These are phyloP conservation scores for Plotosus lineatus DNA, from an alignment of 2,113 vertebrate species.

Conservation along the genomic window DNA sequence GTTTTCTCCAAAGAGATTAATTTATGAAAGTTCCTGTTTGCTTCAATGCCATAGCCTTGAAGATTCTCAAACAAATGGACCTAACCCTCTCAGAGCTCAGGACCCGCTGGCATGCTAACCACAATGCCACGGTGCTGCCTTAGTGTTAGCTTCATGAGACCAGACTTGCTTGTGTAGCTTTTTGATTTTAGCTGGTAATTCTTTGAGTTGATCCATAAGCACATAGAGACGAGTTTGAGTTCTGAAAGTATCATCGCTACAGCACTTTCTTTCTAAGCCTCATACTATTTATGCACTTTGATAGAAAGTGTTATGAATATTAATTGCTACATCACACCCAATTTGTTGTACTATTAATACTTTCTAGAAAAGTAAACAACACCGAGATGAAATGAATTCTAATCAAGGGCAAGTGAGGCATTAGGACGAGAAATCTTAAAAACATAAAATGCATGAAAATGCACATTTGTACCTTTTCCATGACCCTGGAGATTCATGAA, in stretches of 20 bases:
- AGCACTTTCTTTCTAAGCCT: background rate
- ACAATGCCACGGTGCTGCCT: no score
- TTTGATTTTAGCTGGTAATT: background rate
- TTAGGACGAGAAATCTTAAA: background rate
- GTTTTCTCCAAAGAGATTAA: background rate
- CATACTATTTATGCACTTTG: background rate
- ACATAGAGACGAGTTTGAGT: background rate
- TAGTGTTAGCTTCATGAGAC: background rate
- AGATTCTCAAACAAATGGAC: background rate
- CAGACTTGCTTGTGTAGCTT: background rate
- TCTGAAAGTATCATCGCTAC: background rate
- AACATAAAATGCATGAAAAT: background rate
- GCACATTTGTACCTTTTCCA: background rate
- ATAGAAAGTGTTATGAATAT: background rate
- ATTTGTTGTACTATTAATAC: background rate
- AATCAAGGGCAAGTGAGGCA: background rate
- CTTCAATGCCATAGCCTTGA: background rate
- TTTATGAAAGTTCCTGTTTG: background rate
- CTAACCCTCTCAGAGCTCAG: no score
- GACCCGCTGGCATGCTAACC: no score
- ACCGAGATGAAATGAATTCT: background rate
- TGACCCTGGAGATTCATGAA: slow-evolving; percentile 2
- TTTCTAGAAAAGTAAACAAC: background rate
- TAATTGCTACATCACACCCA: background rate
- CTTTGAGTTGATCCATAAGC: background rate